These are phyloP conservation scores for Bovichtus variegatus DNA, from an alignment of 2,797 vertebrate species.

Conservation along the genomic window DNA sequence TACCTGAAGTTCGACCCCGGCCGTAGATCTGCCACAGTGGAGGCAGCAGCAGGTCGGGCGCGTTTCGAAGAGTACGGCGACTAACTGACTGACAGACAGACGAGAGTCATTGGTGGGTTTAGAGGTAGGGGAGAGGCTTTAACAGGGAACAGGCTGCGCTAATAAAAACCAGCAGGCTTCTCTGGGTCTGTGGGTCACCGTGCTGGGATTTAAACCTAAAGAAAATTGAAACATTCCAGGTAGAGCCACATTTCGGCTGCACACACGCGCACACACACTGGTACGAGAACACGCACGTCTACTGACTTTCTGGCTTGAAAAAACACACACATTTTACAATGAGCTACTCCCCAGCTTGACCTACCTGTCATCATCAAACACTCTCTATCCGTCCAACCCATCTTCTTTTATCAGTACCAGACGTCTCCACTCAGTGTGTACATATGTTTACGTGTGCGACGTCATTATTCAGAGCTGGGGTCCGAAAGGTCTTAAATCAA, in stretches of 20 bases:
- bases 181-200: constrained; percentile 29
- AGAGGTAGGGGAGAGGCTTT: constrained; percentile 8
- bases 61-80: neutral
- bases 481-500: constrained; percentile 42
- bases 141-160: constrained; percentile 49
- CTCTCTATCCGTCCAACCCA: constrained; percentile 13
- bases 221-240: constrained; percentile 15
- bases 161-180: constrained; percentile 58
- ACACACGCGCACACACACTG: neutral
- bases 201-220: constrained; percentile 21
- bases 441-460: neutral
- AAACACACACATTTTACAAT: neutral
- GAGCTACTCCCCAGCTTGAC: constrained; percentile 26
- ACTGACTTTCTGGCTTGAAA: accelerated
- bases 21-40: neutral
- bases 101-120: constrained; percentile 25
- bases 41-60: neutral
- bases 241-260: neutral
- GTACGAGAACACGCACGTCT: neutral
- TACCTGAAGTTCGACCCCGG: constrained; percentile 23
- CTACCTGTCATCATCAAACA: constrained; percentile 32
- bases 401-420: constrained; percentile 27
- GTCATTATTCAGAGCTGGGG: constrained; percentile 9
- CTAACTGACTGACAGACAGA: constrained; percentile 32
- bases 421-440: neutral